A percentile compares a stretch with the other conserved stretches of the same genome.
Conservation (phyloP, 2,888 invertebrate species). For the Scelioninae gen. 2 region DNA sequence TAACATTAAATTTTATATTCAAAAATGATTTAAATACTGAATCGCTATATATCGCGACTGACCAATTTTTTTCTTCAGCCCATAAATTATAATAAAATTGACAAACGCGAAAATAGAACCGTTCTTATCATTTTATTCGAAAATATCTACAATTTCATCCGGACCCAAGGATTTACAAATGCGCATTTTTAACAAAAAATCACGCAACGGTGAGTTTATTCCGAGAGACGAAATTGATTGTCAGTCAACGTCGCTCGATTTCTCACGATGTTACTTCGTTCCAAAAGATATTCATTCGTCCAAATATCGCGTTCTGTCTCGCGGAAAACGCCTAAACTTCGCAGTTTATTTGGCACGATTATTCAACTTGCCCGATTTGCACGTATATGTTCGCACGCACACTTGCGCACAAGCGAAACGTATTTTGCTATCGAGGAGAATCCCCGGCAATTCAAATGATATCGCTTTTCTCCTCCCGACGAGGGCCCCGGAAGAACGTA, state of each 20-base stretch:
- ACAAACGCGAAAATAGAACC: too few species aligned
- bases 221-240: slow-evolving; percentile 32
- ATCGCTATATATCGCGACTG: too few species aligned
- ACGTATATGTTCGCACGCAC: slow-evolving; percentile 45
- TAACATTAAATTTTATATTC: too few species aligned
- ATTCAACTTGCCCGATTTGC: slow-evolving; percentile 63
- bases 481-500: slow-evolving; percentile 60
- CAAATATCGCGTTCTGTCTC: slow-evolving; percentile 63
- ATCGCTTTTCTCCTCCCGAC: slow-evolving; percentile 68
- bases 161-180: neutral
- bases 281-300: slow-evolving; percentile 63
- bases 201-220: slow-evolving; percentile 20
- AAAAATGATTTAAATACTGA: too few species aligned
- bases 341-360: slow-evolving; percentile 68
- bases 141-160: neutral
- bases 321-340: slow-evolving; percentile 60
- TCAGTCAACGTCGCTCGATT: slow-evolving; percentile 43
- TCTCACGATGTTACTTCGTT: slow-evolving; percentile 21
- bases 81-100: too few species aligned
- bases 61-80: too few species aligned
- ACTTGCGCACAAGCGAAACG: slow-evolving; percentile 49
- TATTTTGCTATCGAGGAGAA: slow-evolving; percentile 61
- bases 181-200: slow-evolving; percentile 16
- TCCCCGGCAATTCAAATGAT: slow-evolving; percentile 70
- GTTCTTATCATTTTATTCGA: neutral